Evolutionary conservation across 2,113 vertebrate genomes (phyloP).

Genomic region (Acanthochromis polyacanthus): DNA sequence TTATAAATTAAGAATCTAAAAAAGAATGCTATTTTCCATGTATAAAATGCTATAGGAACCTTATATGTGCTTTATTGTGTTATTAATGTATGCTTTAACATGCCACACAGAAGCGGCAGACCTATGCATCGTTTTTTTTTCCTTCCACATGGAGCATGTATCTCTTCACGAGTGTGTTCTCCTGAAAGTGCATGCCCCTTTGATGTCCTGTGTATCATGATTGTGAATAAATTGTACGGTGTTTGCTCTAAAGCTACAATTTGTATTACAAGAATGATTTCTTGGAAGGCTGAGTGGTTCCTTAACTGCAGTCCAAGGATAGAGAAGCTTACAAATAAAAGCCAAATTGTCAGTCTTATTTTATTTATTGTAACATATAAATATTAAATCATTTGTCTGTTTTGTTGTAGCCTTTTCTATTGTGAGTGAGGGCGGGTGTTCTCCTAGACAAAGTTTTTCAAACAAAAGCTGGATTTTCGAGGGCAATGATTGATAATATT

Average conservation of each 20-base stretch:
- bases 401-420: background rate
- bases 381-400: background rate
- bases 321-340: slow-evolving; percentile 13
- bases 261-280: slow-evolving; percentile 12
- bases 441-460: too few species aligned
- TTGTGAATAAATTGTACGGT: slow-evolving; percentile 9
- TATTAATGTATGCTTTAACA: background rate
- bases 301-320: background rate
- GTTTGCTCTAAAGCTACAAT: slow-evolving; percentile 13
- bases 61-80: background rate
- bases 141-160: background rate
- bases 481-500: background rate
- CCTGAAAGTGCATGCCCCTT: slow-evolving; percentile 5
- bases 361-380: background rate
- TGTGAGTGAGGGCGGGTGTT: background rate
- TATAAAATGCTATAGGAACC: background rate
- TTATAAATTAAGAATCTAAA: too few species aligned
- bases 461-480: background rate
- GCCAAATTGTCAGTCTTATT: slow-evolving; percentile 6
- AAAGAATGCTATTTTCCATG: too few species aligned
- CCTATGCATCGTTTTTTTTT: background rate
- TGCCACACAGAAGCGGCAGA: slow-evolving; percentile 7
- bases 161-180: background rate
- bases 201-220: slow-evolving; percentile 1
- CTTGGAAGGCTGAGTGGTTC: background rate